Evolutionary conservation across 2,797 vertebrate species (phyloP).

Genomic region (Mormyrus hasselquistii): DNA sequence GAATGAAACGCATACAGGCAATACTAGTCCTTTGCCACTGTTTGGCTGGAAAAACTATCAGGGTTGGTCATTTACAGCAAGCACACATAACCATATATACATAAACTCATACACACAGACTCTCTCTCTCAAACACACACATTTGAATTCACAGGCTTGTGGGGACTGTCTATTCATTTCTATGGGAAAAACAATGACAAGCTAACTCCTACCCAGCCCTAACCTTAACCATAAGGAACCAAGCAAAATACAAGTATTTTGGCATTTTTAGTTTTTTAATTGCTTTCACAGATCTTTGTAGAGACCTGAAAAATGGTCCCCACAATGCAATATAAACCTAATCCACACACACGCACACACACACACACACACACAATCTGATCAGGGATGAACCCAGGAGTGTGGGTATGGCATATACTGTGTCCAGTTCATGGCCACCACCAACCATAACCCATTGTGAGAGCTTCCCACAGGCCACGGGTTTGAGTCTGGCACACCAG

Average conservation of each 20-base stretch:
- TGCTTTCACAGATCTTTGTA: not conserved
- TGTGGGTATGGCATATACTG: not conserved
- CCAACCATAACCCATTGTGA: not conserved
- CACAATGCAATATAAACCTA: not conserved
- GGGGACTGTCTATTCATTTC: not conserved
- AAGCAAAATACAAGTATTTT: not conserved
- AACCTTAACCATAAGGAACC: not conserved
- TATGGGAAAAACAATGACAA: not conserved
- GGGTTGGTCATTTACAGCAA: not conserved
- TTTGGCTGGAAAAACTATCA: not conserved
- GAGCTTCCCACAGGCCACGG: not conserved
- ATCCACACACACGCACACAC: not conserved
- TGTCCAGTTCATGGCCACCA: not conserved
- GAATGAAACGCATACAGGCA: not conserved
- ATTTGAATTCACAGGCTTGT: not conserved
- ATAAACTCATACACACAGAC: not conserved
- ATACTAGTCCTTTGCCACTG: not conserved
- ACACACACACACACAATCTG: not conserved
- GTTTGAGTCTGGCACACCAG: not conserved
- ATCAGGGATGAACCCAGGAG: not conserved
- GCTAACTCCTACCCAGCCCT: not conserved
- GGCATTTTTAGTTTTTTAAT: not conserved
- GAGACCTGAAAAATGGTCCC: not conserved
- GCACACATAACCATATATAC: not conserved
- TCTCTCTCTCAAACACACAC: not conserved